Percentiles rank a stretch among this genome's conserved stretches.
These are phyloP conservation scores for Allobates femoralis DNA, from an alignment of 2,797 vertebrate genomes.

Conservation along the genomic window DNA sequence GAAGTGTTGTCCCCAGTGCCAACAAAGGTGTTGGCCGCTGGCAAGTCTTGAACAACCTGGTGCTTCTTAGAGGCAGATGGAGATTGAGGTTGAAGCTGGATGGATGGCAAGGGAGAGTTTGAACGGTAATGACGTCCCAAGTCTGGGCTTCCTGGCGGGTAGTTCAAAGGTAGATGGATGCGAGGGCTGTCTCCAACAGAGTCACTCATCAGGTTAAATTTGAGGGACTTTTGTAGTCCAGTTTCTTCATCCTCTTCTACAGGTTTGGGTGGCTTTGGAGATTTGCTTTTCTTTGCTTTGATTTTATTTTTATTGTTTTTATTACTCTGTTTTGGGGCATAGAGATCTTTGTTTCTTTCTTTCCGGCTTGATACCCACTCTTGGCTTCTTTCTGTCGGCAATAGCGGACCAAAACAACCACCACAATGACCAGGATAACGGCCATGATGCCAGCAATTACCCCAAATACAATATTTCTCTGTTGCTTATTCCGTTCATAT, in stretches of 20 bases:
- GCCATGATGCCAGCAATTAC: conserved; percentile 89
- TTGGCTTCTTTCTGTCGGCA: conserved; percentile 93
- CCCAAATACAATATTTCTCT: conserved; percentile 90
- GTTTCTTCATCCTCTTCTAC: conserved; percentile 93
- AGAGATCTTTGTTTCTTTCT: conserved; percentile 96
- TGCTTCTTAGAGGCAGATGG: conserved; percentile 99
- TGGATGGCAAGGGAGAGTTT: conserved; percentile 94
- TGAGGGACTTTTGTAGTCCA: conserved; percentile 90
- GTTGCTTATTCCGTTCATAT: conserved; percentile 85
- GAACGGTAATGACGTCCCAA: conserved; percentile 97
- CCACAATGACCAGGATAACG: conserved; percentile 89
- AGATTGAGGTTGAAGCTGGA: conserved; percentile 96
- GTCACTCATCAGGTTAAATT: conserved; percentile 96
- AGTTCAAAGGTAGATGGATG: conserved; percentile 95
- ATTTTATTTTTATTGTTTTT: conserved; percentile 88
- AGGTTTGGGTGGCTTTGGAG: conserved; percentile 89
- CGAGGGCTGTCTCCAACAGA: conserved; percentile 90
- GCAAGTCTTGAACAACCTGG: conserved; percentile 98
- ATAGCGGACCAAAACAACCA: conserved; percentile 89
- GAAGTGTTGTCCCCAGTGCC: conserved; percentile 98
- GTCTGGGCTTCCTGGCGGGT: conserved; percentile 93
- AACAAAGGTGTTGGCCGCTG: conserved; percentile 97
- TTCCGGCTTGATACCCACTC: conserved; percentile 96
- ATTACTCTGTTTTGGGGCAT: conserved; percentile 89
- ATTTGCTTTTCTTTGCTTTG: conserved; percentile 93